Conservation (phyloP, 2,113 vertebrate genomes). For the Saguinus imperator region DNA sequence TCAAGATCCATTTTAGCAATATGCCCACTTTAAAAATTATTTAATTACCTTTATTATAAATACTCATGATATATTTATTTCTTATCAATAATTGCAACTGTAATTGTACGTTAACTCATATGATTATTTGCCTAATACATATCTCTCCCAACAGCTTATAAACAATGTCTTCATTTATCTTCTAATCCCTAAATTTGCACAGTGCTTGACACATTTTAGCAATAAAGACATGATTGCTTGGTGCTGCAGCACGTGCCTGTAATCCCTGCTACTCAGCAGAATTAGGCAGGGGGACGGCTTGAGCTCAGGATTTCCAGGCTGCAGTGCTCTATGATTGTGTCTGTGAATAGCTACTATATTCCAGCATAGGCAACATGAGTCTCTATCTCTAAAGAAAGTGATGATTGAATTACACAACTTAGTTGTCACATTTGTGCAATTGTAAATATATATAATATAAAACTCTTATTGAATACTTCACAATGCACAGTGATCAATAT, state of each 20-base stretch:
- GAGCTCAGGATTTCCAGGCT: not conserved
- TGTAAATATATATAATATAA: not conserved
- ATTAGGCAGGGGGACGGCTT: not conserved
- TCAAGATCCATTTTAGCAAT: not conserved
- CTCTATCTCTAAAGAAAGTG: not conserved
- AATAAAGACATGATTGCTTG: not conserved
- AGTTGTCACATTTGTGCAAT: not conserved
- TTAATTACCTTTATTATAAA: not conserved
- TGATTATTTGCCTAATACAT: not conserved
- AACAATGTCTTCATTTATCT: not conserved
- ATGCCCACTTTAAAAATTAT: not conserved
- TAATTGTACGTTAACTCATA: not conserved
- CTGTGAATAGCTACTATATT: not conserved
- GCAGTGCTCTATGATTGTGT: not conserved
- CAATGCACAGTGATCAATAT: not conserved
- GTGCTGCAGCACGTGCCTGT: not conserved
- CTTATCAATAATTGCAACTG: not conserved
- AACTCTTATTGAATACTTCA: not conserved
- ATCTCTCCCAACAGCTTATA: not conserved
- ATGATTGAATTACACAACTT: not conserved
- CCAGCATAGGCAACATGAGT: not conserved
- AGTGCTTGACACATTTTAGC: not conserved
- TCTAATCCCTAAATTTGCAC: not conserved
- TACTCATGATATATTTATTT: not conserved
- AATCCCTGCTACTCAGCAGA: not conserved